Percentiles rank a stretch among this genome's conserved stretches.
These are phyloP conservation scores for Limanda limanda DNA, from an alignment of 2,113 vertebrate genomes.

Conservation along the genomic window DNA sequence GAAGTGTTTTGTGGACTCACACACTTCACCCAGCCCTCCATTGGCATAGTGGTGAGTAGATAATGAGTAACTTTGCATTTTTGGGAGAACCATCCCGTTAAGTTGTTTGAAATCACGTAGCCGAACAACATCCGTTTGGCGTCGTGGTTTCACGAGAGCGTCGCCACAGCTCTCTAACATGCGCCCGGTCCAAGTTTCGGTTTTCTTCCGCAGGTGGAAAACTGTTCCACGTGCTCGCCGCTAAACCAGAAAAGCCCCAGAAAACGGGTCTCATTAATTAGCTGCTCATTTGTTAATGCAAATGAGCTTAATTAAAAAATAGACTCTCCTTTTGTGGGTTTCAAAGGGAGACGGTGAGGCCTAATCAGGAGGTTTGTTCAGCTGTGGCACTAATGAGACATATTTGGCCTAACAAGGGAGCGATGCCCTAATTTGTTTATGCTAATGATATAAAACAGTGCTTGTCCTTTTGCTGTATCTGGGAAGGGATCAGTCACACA, in stretches of 20 bases:
- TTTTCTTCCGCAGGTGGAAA: conserved; percentile 43
- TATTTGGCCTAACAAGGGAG: conserved; percentile 83
- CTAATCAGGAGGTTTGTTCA: conserved; percentile 83
- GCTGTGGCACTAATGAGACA: conserved; percentile 83
- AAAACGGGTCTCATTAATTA: conserved; percentile 82
- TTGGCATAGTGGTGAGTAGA: too few species aligned
- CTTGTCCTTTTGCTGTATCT: conserved; percentile 81
- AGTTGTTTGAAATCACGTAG: conserved; percentile 11
- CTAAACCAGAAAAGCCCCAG: conserved; percentile 66
- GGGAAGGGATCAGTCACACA: conserved; percentile 75
- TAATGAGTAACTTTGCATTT: too few species aligned
- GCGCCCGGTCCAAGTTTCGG: neutral
- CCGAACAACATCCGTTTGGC: conserved; percentile 8
- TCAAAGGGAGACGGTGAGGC: conserved; percentile 77
- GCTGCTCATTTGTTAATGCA: conserved; percentile 85
- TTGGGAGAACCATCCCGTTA: too few species aligned
- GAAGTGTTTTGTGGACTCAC: too few species aligned
- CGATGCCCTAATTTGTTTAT: conserved; percentile 86
- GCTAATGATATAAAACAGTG: conserved; percentile 85
- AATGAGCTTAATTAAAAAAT: conserved; percentile 85
- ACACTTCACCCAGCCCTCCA: too few species aligned
- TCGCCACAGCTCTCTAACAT: neutral
- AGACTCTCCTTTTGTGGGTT: conserved; percentile 77
- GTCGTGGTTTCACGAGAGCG: conserved; percentile 6
- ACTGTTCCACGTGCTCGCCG: conserved; percentile 53